Conservation (phyloP, 2,797 vertebrate species). For the Peromyscus melanophrys region DNA sequence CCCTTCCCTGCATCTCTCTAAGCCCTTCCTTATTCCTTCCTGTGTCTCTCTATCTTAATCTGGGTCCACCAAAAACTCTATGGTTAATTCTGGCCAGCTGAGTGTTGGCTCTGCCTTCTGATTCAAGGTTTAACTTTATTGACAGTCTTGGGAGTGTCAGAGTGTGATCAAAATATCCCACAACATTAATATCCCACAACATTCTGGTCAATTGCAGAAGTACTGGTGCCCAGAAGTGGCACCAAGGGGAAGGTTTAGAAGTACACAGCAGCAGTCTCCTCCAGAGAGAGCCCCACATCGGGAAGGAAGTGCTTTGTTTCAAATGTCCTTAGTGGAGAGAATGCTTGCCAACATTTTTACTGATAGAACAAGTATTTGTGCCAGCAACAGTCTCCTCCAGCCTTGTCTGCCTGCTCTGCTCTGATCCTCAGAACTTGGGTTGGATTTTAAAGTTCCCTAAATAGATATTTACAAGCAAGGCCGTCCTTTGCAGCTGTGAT, state of each 20-base stretch:
- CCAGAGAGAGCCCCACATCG: not conserved
- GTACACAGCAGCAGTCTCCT: not conserved
- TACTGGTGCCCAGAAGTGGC: not conserved
- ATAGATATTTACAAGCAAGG: not conserved
- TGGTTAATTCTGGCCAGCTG: not conserved
- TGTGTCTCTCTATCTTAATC: not conserved
- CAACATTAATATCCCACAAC: not conserved
- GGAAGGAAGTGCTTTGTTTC: not conserved
- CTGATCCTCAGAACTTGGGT: conserved; percentile 2
- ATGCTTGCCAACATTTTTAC: not conserved
- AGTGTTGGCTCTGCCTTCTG: not conserved
- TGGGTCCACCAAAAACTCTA: not conserved
- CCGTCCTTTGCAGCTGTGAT: not conserved
- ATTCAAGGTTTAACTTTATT: not conserved
- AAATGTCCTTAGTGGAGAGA: fast-evolving
- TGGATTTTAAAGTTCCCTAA: not conserved
- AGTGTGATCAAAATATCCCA: not conserved
- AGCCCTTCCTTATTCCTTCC: not conserved
- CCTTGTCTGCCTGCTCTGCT: not conserved
- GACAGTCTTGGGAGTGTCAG: not conserved
- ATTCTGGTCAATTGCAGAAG: not conserved
- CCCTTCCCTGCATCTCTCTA: not conserved
- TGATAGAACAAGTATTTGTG: not conserved
- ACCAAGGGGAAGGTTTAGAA: not conserved
- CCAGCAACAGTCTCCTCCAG: not conserved